Base-by-base conservation (phyloP, 2,113 vertebrate species). In the Excalfactoria chinensis region DNA sequence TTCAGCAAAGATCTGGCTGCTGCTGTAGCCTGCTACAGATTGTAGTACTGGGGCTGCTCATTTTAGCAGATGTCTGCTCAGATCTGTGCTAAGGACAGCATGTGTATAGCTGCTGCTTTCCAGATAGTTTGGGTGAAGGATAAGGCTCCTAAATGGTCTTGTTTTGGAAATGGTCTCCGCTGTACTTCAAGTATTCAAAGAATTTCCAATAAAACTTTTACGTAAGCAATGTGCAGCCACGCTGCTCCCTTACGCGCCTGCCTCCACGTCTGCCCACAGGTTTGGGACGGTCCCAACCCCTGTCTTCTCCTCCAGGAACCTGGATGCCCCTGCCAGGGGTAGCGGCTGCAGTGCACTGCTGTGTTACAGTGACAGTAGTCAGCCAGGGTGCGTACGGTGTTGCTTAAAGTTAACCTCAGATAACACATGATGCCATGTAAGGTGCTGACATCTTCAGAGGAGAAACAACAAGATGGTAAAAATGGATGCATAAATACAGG, bases 141-240 rank as follows among this genome's bases (percentile, higher is more conserved):
- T 51, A 95, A 93, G 67, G 77, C 71, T 95, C 83, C 72, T 83
- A 62, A 83, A 78, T 72, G 75, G 80, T 81, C 89, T 93, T 93
- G 91, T 82, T 97, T 95, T 95, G 94, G 89, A 95, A 97, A 93
- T 92, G 89, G 86, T 94, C 59, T 91, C 88, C 88, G 14, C 59
- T 97, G 89, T 93, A 97, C 86, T 96, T 96, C 78, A 95, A 94
- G 67, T 95, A 97, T 97, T 95, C 86, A 80, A 75, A 93, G 84
- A 91, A 95, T 97, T 98, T 97, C 96, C 97, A 98, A 95, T 98
- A 98, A 98, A 96, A 91, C 86, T 90, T 97, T 97, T 98, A 96
- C 11, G 91, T 98, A 98, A 96, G 91, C 94, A 88, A 91, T 51
- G 26, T 63, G 37, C 34, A 11, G 56, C n/a, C 25, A 21, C 28